phyloP scores from a whole-genome alignment of 2,113 vertebrate genomes.

The Cynopterus brachyotis region DNA sequence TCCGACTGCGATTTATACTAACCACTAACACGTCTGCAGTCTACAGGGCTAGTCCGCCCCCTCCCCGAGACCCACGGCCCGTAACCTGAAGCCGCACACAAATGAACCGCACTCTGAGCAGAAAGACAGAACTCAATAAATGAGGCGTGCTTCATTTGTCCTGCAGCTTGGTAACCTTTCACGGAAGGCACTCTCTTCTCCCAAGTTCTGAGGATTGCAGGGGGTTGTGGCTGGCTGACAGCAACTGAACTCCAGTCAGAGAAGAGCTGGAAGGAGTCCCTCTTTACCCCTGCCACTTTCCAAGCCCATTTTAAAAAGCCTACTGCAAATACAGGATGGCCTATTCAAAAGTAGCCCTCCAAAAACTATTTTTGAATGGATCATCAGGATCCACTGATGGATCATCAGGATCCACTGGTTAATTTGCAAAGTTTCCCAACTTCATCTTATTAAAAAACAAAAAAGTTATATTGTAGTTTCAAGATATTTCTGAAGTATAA shows the following conservation, averaged over 20 bases:
- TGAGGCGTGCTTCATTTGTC: not conserved
- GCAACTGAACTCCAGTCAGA: not conserved
- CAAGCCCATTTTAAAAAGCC: not conserved
- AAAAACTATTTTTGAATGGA: not conserved
- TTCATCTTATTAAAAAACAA: slow-evolving; percentile 35
- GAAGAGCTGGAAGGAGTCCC: not conserved
- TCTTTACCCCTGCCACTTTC: not conserved
- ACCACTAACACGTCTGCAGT: slow-evolving; percentile 55
- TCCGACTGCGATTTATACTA: slow-evolving; percentile 61
- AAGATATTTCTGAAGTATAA: slow-evolving; percentile 76
- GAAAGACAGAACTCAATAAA: not conserved
- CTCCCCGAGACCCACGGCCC: slow-evolving; percentile 21
- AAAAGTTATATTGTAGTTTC: slow-evolving; percentile 55
- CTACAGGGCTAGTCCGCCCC: slow-evolving; percentile 33
- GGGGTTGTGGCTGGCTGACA: not conserved
- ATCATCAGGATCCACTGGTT: not conserved
- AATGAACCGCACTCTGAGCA: slow-evolving; percentile 25
- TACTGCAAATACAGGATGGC: not conserved
- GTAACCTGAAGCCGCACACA: slow-evolving; percentile 18
- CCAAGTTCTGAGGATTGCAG: not conserved
- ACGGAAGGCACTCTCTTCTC: not conserved
- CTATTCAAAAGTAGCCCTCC: not conserved
- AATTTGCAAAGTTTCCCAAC: slow-evolving; percentile 30
- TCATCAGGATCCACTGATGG: not conserved
- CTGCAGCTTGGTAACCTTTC: not conserved